Conservation (phyloP, 2,888 invertebrate species). For the Hydraecia micacea region DNA sequence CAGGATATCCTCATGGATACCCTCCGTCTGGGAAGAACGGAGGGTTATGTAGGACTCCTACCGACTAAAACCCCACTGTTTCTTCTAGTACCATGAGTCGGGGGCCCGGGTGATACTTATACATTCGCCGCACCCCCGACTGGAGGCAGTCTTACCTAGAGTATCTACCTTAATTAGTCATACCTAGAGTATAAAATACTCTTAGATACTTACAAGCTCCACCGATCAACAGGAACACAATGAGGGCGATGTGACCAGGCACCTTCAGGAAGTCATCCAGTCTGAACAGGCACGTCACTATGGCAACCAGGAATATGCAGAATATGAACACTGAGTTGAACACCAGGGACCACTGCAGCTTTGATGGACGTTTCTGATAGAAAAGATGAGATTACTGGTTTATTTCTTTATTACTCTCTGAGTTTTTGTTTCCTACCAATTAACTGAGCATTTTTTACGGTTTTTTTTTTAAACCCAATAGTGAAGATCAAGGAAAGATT, state of each 20-base stretch:
- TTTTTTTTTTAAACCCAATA: neutral
- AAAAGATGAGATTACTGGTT: neutral
- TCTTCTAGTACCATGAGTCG: too few species aligned
- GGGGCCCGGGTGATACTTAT: too few species aligned
- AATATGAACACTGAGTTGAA: conserved; percentile 86
- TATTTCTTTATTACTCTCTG: neutral
- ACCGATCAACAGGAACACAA: conserved; percentile 74
- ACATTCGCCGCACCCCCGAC: too few species aligned
- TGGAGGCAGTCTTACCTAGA: neutral
- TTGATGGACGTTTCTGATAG: conserved; percentile 82
- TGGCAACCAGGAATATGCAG: conserved; percentile 84
- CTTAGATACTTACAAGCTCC: conserved; percentile 76
- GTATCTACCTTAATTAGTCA: too few species aligned
- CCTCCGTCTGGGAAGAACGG: too few species aligned
- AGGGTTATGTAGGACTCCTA: too few species aligned
- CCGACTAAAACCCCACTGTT: too few species aligned
- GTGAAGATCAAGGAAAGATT: neutral
- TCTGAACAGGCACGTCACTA: conserved; percentile 84
- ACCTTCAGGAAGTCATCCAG: conserved; percentile 70
- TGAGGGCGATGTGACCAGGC: conserved; percentile 74
- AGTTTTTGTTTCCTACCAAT: neutral
- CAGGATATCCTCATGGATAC: too few species aligned
- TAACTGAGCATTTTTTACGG: neutral
- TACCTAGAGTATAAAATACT: neutral
- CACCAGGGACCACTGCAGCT: conserved; percentile 81